Evolutionary conservation across 2,888 invertebrate genomes (phyloP), one percentile per base, ranked within the genome.

Genomic region (Aspidiotus rigidus): DNA sequence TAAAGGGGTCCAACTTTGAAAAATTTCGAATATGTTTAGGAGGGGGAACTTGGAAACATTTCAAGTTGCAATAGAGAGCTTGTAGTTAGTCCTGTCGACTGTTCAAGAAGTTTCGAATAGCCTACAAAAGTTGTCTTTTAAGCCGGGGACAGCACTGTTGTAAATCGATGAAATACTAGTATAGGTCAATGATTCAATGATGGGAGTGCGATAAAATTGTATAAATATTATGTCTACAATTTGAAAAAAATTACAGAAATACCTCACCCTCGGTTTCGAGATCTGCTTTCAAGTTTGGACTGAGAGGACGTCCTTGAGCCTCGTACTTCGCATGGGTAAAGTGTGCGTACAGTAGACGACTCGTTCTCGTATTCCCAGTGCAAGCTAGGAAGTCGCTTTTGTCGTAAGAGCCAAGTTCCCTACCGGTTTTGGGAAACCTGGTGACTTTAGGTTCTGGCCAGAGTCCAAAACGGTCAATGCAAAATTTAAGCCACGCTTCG

Each of bases 401-500:
- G 53, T 82, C 83, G 75, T 90, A 79, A 60, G 80, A 77, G 73
- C 85, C 81, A 44, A 86, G 77, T 73, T 84, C 83, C 40, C 76
- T 75, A 7, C 86, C 86, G 7, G 78, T 79, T 69, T 76, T 77
- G 9, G 86, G 85, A 76, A 86, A 83, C 73, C 80, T 78, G 28
- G 77, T 73, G 5, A 79, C 75, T 73, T 81, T 80, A 53, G 84
- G 83, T 71, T 78, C 75, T 7, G 83, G 83, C 60, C 79, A 79
- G 71, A 86, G 79, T 54, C 82, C 79, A 75, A 86, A 85, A 74
- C 83, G 82, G 66, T 80, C 79, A 42, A 81, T 80, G 74, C 83
- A 82, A 86, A 86, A 86, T 56, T 78, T 77, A 60, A 86, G 77
- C 86, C 86, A 86, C 61, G 81, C 80, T 70, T 78, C 77, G 72